These are phyloP conservation scores for Malaclemys terrapin DNA, from an alignment of 2,113 vertebrate species.

Conservation along the genomic window DNA sequence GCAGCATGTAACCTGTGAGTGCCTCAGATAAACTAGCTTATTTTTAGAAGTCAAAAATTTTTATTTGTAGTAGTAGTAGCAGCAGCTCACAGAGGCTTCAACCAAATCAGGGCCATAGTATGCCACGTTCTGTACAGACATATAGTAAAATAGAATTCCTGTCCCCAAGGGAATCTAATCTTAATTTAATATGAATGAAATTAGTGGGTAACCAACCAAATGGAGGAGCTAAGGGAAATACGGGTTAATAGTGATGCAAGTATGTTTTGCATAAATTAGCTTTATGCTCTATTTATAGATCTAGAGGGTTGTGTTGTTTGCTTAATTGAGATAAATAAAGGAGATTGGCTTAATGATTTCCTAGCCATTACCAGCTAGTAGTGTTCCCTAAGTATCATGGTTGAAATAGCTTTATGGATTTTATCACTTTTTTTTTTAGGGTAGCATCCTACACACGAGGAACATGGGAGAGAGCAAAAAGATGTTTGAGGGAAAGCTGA, in stretches of 20 bases:
- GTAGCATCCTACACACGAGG: background rate
- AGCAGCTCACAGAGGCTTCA: rapidly evolving
- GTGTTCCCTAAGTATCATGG: background rate
- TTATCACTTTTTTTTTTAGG: background rate
- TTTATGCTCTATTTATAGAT: background rate
- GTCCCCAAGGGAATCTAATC: background rate
- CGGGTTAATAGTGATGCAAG: background rate
- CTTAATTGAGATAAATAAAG: background rate
- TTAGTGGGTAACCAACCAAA: background rate
- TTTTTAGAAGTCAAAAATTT: background rate
- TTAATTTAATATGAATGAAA: background rate
- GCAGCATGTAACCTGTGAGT: background rate
- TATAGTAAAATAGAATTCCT: background rate
- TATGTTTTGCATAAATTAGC: background rate
- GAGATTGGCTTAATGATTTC: background rate
- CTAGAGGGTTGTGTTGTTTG: background rate
- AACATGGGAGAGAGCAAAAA: background rate
- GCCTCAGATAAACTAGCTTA: background rate
- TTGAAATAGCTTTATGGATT: background rate
- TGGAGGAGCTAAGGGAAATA: background rate
- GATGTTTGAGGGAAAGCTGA: background rate
- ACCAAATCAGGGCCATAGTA: rapidly evolving
- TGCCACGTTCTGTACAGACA: background rate
- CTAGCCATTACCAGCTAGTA: background rate
- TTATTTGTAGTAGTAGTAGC: rapidly evolving